These are phyloP conservation scores for Hydrocynus forskahlii DNA, from an alignment of 2,797 vertebrate species.

Conservation along the genomic window DNA sequence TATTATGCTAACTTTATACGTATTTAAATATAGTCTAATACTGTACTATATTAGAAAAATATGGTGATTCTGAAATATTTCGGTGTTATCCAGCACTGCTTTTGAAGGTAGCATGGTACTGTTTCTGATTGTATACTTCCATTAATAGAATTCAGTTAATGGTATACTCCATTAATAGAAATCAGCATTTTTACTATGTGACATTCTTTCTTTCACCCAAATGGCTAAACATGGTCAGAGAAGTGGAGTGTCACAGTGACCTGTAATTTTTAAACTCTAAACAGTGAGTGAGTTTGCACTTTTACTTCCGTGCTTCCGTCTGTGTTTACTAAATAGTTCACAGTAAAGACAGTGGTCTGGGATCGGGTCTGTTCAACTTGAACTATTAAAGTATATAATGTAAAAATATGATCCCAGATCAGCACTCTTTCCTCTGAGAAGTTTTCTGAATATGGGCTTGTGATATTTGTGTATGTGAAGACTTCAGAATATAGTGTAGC, in stretches of 20 bases:
- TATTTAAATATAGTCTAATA: no score
- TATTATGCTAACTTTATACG: no score
- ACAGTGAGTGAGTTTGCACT: background rate
- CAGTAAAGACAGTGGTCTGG: background rate
- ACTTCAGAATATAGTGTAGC: background rate
- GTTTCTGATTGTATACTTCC: no score
- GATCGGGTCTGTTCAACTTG: background rate
- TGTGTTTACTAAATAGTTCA: background rate
- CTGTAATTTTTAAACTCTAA: background rate
- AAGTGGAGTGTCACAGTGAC: background rate
- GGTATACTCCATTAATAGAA: no score
- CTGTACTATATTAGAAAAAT: no score
- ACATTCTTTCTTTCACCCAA: background rate
- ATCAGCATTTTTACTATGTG: no score
- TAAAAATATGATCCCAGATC: no score
- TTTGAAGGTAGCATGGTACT: no score
- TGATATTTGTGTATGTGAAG: background rate
- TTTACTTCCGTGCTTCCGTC: background rate
- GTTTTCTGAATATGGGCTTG: background rate
- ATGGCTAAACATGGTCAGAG: background rate
- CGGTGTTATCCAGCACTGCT: no score
- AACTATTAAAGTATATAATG: background rate
- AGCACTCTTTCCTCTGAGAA: background rate
- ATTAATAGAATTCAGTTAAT: no score
- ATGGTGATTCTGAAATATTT: no score